Percentiles rank a stretch among this genome's conserved stretches.
Evolutionary conservation across 2,113 vertebrate genomes (phyloP).

Genomic region (Pelodiscus sinensis): DNA sequence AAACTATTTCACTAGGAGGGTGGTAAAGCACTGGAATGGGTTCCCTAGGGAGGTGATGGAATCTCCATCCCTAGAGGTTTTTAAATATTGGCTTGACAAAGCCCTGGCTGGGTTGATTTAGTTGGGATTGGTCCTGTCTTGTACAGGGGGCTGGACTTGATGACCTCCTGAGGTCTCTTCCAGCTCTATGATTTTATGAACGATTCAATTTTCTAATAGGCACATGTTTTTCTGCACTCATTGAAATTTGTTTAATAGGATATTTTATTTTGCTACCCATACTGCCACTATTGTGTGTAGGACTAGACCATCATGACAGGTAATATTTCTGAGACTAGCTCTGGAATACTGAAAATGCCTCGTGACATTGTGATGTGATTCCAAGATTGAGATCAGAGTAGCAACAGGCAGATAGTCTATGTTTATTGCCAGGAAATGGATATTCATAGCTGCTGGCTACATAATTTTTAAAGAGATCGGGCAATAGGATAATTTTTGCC

Average conservation of each 20-base stretch:
- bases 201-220: background rate
- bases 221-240: no score
- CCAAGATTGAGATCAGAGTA: background rate
- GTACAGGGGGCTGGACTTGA: no score
- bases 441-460: slow-evolving; percentile 34
- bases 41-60: no score
- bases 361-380: background rate
- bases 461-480: slow-evolving; percentile 45
- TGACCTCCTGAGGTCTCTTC: no score
- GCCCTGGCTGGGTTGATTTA: no score
- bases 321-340: background rate
- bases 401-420: background rate
- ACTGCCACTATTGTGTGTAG: accelerated
- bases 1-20: no score
- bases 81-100: no score
- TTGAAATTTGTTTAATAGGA: background rate
- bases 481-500: slow-evolving; percentile 11
- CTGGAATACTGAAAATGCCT: background rate
- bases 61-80: no score
- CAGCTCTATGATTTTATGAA: no score
- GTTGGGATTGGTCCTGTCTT: no score
- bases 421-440: slow-evolving; percentile 39
- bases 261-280: background rate
- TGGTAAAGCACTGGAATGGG: no score
- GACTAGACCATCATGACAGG: background rate